Evolutionary conservation across 2,888 invertebrate species (phyloP), one percentile per base, ranked within the genome.

Genomic region (Scotopteryx bipunctaria): DNA sequence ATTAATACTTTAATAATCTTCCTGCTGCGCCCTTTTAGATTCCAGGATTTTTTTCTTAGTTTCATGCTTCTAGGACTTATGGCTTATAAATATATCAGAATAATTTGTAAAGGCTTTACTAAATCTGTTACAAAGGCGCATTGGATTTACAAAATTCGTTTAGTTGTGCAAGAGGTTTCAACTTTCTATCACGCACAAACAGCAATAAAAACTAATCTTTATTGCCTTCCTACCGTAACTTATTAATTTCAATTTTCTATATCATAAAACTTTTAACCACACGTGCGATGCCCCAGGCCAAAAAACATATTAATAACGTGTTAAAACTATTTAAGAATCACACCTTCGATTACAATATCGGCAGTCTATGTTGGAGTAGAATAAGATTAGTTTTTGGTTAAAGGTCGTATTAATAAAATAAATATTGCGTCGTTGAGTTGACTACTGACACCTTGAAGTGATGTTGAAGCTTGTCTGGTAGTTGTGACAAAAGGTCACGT

Each of bases 201-300:
- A 50, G 51, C 55, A 58, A 60, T 59, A 63, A 63, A 62, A 55
- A 44, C 53, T 57, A 59, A 60, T 57, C 60, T 60, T 58, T 60
- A 60, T 60, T 49, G 27, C 62, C 29, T 17, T 55, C 59, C 55
- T 58, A 58, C 60, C 60, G 60, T 58, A 63, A 59, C 62, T 60
- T 58, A 60, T 54, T 62, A 56, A 62, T 57, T 60, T 63, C 58
- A 63, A 63, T 63, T 63, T 60, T 52, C 55, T 41, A 51, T 58
- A 57, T 55, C 53, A 57, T 63, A 60, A 63, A 62, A 60, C 44
- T 55, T 54, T 54, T 45, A 53, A 56, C 43, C 46, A 57, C 61
- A 62, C 62, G 59, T 59, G 62, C 52, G 57, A 5, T 13, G 57
- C 62, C 57, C 14, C 36, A 1, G 56, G 62, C 57, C 36, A 62